phyloP scores from a whole-genome alignment of 2,888 invertebrate genomes.

The Masnerella sp. region DNA sequence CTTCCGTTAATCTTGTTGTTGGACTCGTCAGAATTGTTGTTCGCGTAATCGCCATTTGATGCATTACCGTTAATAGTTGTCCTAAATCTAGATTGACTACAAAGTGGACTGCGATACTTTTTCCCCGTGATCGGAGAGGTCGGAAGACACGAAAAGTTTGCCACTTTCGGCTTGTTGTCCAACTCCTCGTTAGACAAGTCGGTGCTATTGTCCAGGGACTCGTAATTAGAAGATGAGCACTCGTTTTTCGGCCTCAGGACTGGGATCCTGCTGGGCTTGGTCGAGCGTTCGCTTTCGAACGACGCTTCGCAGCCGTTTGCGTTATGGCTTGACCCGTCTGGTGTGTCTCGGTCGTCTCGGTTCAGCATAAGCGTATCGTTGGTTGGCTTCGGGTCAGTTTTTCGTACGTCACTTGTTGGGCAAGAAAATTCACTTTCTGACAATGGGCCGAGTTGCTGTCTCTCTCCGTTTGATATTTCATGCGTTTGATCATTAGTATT shows the following conservation, averaged over 20 bases:
- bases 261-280: conserved; percentile 72
- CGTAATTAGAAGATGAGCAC: conserved; percentile 65
- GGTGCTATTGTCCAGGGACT: conserved; percentile 64
- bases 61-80: conserved; percentile 65
- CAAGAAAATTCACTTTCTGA: conserved; percentile 27
- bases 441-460: conserved; percentile 41
- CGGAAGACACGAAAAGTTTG: conserved; percentile 65
- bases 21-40: conserved; percentile 28
- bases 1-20: conserved; percentile 35
- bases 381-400: conserved; percentile 23
- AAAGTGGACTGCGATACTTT: conserved; percentile 72
- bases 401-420: neutral
- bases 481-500: conserved; percentile 53
- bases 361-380: conserved; percentile 30
- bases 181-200: conserved; percentile 57
- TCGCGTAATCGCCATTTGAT: conserved; percentile 59
- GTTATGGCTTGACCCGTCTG: conserved; percentile 32
- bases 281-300: conserved; percentile 61
- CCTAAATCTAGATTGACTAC: conserved; percentile 64
- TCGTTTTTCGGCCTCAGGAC: conserved; percentile 70
- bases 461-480: conserved; percentile 40
- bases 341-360: conserved; percentile 10
- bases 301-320: conserved; percentile 53
- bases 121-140: conserved; percentile 73
- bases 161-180: conserved; percentile 41